A percentile compares a stretch with the other conserved stretches of the same genome.
Conservation (phyloP, 1,140 invertebrate genomes). For the Apocrypta bakeri region DNA sequence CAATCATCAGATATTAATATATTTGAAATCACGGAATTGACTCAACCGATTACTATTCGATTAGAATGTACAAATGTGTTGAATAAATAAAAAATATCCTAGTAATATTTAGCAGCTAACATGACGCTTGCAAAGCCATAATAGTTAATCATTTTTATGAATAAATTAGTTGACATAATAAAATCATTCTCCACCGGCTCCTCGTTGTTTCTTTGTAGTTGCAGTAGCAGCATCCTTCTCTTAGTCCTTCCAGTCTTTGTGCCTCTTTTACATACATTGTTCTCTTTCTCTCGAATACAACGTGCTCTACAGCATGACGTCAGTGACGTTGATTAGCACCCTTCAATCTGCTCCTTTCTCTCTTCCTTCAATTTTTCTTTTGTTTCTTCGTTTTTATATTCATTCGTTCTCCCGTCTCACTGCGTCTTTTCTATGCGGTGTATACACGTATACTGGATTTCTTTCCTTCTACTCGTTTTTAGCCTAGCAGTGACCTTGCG, state of each 20-base stretch:
- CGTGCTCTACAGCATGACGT: slow-evolving; percentile 69
- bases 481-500: slow-evolving; percentile 69
- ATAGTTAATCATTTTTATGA: slow-evolving; percentile 1
- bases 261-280: not conserved
- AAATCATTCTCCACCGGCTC: not conserved
- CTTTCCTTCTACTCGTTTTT: slow-evolving; percentile 52
- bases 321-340: slow-evolving; percentile 70
- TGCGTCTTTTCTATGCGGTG: not conserved
- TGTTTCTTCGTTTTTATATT: slow-evolving; percentile 56
- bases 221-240: not conserved
- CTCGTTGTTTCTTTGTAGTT: not conserved
- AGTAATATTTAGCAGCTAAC: too few species aligned
- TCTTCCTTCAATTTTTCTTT: slow-evolving; percentile 48
- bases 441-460: slow-evolving; percentile 1
- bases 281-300: slow-evolving; percentile 44
- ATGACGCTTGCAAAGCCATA: not conserved
- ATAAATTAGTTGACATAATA: slow-evolving; percentile 34
- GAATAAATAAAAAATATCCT: too few species aligned
- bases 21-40: too few species aligned
- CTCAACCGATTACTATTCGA: too few species aligned
- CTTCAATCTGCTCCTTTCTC: slow-evolving; percentile 43
- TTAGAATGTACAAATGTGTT: too few species aligned
- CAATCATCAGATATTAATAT: too few species aligned
- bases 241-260: not conserved
- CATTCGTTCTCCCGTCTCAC: slow-evolving; percentile 6